Evolutionary conservation across 2,113 vertebrate genomes (phyloP).

Genomic region (Archocentrus centrarchus): DNA sequence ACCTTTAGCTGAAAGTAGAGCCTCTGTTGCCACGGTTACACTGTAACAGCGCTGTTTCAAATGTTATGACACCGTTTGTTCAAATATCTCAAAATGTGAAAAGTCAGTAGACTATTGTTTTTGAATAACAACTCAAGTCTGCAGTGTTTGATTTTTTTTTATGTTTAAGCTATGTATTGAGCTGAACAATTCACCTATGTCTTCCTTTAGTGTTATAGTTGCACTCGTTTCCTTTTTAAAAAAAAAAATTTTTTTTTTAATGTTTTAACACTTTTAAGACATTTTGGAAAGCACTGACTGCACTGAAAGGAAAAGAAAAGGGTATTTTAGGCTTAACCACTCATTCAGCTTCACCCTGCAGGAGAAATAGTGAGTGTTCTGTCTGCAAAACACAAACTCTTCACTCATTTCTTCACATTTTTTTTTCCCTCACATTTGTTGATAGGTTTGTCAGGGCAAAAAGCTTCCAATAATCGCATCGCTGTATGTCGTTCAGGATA

Average conservation of each 20-base stretch:
- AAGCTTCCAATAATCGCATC: constrained; percentile 46
- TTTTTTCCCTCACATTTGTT: constrained; percentile 26
- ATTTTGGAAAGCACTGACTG: constrained; percentile 32
- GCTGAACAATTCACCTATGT: constrained; percentile 57
- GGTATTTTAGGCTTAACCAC: constrained; percentile 39
- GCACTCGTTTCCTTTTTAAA: constrained; percentile 35
- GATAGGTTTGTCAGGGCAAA: constrained; percentile 58
- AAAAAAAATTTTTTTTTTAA: not conserved
- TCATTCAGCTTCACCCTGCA: constrained; percentile 17
- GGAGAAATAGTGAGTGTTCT: constrained; percentile 5
- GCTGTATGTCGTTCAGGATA: constrained; percentile 55
- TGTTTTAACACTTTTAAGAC: constrained; percentile 24
- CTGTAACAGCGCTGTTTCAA: constrained; percentile 11
- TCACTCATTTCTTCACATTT: constrained; percentile 17
- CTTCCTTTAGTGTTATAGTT: constrained; percentile 67
- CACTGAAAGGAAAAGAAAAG: constrained; percentile 56
- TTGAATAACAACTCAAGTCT: constrained; percentile 21
- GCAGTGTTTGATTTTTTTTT: constrained; percentile 30
- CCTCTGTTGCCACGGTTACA: not conserved
- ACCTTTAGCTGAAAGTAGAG: constrained; percentile 23
- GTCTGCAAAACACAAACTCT: constrained; percentile 12
- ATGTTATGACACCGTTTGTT: not conserved
- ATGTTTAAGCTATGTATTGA: not conserved
- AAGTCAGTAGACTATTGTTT: constrained; percentile 23
- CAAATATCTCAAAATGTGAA: not conserved